These are phyloP conservation scores for Cephus pulcher DNA, from an alignment of 2,888 invertebrate genomes.

Conservation along the genomic window DNA sequence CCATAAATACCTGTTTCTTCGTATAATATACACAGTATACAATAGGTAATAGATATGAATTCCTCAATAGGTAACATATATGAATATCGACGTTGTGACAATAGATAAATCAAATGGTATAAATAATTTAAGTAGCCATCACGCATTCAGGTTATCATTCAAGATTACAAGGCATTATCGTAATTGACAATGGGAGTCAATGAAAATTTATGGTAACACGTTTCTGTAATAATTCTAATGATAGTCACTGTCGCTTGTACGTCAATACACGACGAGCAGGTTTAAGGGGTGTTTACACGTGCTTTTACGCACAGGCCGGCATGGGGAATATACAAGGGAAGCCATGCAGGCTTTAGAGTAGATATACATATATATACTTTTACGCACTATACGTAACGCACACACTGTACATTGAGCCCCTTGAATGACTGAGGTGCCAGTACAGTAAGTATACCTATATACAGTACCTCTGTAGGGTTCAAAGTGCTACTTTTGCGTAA, in stretches of 20 bases:
- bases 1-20: neutral
- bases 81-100: neutral
- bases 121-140: neutral
- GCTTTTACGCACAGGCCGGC: neutral
- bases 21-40: neutral
- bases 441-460: neutral
- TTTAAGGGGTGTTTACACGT: conserved; percentile 18
- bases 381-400: conserved; percentile 27
- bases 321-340: neutral
- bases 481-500: conserved; percentile 8
- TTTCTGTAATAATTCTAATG: conserved; percentile 12
- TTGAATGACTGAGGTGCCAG: neutral
- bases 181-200: neutral
- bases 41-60: neutral
- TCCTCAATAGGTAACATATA: neutral
- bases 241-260: conserved; percentile 16
- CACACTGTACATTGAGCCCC: neutral
- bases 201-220: neutral
- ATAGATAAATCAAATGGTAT: neutral
- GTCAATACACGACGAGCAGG: conserved; percentile 18
- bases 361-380: conserved; percentile 20
- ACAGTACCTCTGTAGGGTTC: conserved; percentile 1
- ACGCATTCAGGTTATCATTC: neutral
- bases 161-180: neutral
- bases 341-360: conserved; percentile 1